A percentile compares a stretch with the other conserved stretches of the same genome.
Evolutionary conservation across 1,140 invertebrate species (phyloP).

Genomic region (Eufriesea mexicana): DNA sequence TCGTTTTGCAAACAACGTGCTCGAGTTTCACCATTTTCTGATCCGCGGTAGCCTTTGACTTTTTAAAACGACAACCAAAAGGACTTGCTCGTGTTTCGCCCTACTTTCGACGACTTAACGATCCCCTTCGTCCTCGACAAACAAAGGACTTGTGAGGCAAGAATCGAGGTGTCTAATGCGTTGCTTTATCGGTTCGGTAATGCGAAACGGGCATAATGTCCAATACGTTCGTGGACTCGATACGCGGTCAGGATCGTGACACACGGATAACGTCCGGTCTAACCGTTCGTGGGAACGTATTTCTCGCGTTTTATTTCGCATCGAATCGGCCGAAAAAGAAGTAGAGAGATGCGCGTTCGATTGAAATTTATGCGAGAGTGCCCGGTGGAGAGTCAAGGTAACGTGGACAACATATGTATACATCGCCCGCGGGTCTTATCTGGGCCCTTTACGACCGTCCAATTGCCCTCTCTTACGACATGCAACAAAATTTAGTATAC

Average conservation of each 20-base stretch:
- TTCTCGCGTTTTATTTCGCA: conserved; percentile 1
- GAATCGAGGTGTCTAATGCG: not conserved
- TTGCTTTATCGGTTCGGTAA: not conserved
- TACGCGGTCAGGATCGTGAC: not conserved
- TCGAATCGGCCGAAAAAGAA: not conserved
- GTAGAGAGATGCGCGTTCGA: conserved; percentile 8
- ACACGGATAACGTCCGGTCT: conserved; percentile 1
- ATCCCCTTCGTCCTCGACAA: not conserved
- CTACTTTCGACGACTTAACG: not conserved
- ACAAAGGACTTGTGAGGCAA: not conserved
- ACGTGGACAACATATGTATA: not conserved
- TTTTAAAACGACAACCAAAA: conserved; percentile 17
- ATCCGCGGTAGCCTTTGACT: conserved; percentile 47
- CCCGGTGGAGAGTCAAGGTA: not conserved
- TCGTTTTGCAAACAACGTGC: conserved; percentile 45
- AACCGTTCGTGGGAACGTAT: conserved; percentile 1
- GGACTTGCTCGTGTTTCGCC: conserved; percentile 10
- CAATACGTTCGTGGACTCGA: not conserved
- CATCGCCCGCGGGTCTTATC: not conserved
- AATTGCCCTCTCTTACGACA: conserved; percentile 6
- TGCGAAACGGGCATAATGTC: not conserved
- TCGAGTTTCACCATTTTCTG: conserved; percentile 57
- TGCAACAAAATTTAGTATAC: conserved; percentile 4
- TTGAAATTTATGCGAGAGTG: conserved; percentile 20
- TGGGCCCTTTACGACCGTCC: conserved; percentile 6